Evolutionary conservation across 2,797 vertebrate species (phyloP).

Genomic region (Okamejei kenojei): DNA sequence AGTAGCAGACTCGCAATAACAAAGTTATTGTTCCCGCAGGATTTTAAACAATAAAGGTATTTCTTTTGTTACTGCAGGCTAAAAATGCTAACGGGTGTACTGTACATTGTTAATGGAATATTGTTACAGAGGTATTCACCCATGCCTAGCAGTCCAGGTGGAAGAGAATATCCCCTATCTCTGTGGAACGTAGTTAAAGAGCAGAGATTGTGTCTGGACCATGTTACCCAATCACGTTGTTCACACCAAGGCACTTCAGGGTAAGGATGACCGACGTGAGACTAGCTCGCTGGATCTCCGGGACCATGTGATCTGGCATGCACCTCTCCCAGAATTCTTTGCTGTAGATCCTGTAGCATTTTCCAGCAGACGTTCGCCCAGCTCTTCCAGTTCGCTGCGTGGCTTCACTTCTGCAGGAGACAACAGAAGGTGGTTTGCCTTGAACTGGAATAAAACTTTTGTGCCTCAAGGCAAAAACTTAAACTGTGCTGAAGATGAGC

Average conservation of each 20-base stretch:
- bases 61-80: neutral
- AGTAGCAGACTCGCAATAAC: too few species aligned
- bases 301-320: constrained; percentile 88
- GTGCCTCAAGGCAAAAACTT: neutral
- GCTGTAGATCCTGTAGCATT: constrained; percentile 81
- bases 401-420: constrained; percentile 74
- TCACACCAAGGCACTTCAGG: constrained; percentile 86
- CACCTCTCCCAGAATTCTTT: constrained; percentile 87
- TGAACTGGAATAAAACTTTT: neutral
- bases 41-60: neutral
- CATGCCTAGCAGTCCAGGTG: too few species aligned
- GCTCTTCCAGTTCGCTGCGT: constrained; percentile 84
- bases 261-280: constrained; percentile 86
- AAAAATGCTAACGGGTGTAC: too few species aligned
- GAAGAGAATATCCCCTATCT: neutral
- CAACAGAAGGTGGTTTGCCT: constrained; percentile 6
- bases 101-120: too few species aligned
- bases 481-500: too few species aligned
- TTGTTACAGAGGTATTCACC: neutral
- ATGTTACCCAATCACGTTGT: constrained; percentile 87
- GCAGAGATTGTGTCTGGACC: neutral
- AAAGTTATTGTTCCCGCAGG: too few species aligned
- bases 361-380: constrained; percentile 81
- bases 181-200: neutral
- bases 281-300: constrained; percentile 88